Evolutionary conservation across 2,888 invertebrate genomes (phyloP), one percentile per base, ranked within the genome.

Genomic region (Calliopum simillimum): DNA sequence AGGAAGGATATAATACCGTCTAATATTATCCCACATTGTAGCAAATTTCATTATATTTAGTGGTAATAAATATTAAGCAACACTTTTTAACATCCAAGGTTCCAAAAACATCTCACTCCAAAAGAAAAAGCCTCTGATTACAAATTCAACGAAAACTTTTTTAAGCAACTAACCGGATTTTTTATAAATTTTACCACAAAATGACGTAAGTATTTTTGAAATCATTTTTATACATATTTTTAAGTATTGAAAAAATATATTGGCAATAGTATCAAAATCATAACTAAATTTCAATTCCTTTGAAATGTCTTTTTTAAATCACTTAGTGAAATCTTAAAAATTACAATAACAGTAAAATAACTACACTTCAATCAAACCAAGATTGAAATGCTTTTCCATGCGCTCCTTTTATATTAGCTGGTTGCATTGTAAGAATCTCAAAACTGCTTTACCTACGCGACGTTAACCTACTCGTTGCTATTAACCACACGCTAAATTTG

Each of bases 121-220:
- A 49, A 59, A 13, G 53, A 21, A 49, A 59, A 13, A 12, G 25
- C 33, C n/a, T 25, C 63, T 25, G 58, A 47, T 47, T 67, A 47
- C 33, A 56, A 47, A 58, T 56, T 58, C 44, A 58, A 67, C 66
- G 46, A 59, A 49, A 21, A 47, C 13, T 13, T 23, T 65, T 33
- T 19, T 67, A 46, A 19, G 47, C 67, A 21, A 58, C 19, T 44
- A 59, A 59, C 23, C 47, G 49, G 67, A 59, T 53, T 67, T 67
- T 67, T 67, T 67, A 67, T 59, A 59, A 49, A 21, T 56, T 58
- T 25, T 58, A 59, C 16, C 49, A 49, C n/a, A 67, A 67, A 49
- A 67, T 67, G 67, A 67, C 58, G 67, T 67, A 59, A 67, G 67
- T 67, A 59, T 41, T 33, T 33, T 33, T 1, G 5, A 33, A 33